A percentile compares a stretch with the other conserved stretches of the same genome.
phyloP scores from a whole-genome alignment of 2,797 vertebrate species.

The Calcarius lapponicus region DNA sequence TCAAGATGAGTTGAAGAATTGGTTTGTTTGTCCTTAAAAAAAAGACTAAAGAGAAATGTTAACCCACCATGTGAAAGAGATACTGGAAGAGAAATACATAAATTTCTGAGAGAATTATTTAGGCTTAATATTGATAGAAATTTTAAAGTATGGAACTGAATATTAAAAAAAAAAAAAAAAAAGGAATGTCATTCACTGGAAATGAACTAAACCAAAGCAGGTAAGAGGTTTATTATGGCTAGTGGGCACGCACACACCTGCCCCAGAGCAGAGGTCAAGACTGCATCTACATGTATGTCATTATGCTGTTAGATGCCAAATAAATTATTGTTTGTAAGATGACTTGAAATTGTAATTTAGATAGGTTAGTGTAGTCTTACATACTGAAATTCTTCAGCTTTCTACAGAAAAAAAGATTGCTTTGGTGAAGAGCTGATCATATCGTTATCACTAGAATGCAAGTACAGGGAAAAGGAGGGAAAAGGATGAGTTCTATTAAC shows the following conservation, averaged over 20 bases:
- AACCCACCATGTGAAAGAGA: not conserved
- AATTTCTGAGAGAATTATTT: not conserved
- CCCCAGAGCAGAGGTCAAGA: not conserved
- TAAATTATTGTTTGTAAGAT: not conserved
- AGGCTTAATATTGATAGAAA: not conserved
- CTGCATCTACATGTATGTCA: fast-evolving
- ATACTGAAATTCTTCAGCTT: not conserved
- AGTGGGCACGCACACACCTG: not conserved
- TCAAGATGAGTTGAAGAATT: not conserved
- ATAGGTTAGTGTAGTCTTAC: not conserved
- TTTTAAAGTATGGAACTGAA: not conserved
- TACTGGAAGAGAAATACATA: not conserved
- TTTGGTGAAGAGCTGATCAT: not conserved
- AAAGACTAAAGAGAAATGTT: not conserved
- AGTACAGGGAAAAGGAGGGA: not conserved
- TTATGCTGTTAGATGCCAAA: not conserved
- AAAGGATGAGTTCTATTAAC: not conserved
- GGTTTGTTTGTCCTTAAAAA: not conserved
- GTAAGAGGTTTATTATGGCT: not conserved
- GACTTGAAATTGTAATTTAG: not conserved
- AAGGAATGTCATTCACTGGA: not conserved
- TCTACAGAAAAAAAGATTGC: not conserved
- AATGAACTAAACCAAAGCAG: not conserved
- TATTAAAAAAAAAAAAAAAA: not conserved
- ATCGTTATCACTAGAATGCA: not conserved